A percentile compares a stretch with the other conserved stretches of the same genome.
Evolutionary conservation across 2,797 vertebrate genomes (phyloP).

Genomic region (Enteromius trimaculatus): DNA sequence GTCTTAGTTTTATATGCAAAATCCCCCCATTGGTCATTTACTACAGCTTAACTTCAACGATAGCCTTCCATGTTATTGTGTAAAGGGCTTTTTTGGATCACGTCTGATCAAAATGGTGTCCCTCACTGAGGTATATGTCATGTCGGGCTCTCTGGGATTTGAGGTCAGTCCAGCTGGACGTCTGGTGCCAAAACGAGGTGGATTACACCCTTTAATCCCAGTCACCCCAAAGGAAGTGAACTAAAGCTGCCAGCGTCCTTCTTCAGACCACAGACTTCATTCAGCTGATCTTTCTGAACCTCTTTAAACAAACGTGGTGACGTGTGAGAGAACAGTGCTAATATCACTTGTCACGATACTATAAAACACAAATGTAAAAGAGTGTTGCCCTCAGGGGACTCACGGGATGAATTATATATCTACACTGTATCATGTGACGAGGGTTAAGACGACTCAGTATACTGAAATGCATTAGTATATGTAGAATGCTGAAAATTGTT

Average conservation of each 20-base stretch:
- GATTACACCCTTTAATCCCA: constrained; percentile 64
- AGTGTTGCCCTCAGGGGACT: constrained; percentile 2
- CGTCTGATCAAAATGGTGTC: constrained; percentile 30
- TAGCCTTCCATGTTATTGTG: constrained; percentile 13
- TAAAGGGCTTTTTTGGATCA: constrained; percentile 1
- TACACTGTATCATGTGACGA: constrained; percentile 22
- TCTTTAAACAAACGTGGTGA: constrained; percentile 13
- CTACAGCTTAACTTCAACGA: not conserved
- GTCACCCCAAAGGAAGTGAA: constrained; percentile 57
- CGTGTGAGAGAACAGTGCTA: constrained; percentile 22
- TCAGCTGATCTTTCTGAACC: constrained; percentile 23
- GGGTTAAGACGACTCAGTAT: not conserved
- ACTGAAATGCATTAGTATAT: not conserved
- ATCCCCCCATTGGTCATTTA: not conserved
- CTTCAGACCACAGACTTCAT: constrained; percentile 50
- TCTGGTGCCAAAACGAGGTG: constrained; percentile 60
- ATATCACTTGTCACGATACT: constrained; percentile 25
- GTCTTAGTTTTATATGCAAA: not conserved
- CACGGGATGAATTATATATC: constrained; percentile 22
- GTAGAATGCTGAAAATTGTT: not conserved
- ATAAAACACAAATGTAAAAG: constrained; percentile 23
- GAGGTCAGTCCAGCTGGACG: constrained; percentile 62
- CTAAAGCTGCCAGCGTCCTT: constrained; percentile 56
- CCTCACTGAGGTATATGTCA: constrained; percentile 33
- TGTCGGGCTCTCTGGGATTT: constrained; percentile 55